Conservation (phyloP, 2,888 invertebrate species). For the Branchipolynoe longqiensis region DNA sequence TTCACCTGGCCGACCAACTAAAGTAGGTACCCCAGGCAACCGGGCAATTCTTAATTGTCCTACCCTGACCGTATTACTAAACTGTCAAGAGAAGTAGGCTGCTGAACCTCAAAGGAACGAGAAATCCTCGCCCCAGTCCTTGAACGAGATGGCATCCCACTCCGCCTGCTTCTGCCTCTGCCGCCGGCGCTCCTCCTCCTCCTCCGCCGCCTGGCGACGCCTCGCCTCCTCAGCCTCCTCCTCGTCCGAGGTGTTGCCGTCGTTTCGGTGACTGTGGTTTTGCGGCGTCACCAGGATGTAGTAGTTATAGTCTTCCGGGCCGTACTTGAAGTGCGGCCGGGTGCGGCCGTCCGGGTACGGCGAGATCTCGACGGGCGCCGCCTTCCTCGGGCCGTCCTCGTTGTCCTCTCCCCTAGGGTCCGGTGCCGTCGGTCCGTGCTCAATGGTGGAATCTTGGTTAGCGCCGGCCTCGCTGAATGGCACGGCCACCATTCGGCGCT, state of each 20-base stretch:
- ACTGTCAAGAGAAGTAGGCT: no score
- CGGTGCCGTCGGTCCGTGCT: not conserved
- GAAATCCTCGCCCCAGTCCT: slow-evolving; percentile 49
- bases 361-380: not conserved
- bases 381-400: not conserved
- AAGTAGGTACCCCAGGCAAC: no score
- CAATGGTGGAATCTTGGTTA: not conserved
- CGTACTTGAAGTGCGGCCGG: slow-evolving; percentile 19
- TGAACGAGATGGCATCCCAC: not conserved
- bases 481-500: not conserved
- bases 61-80: no score
- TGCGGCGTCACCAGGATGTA: slow-evolving; percentile 1
- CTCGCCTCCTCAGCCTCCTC: not conserved
- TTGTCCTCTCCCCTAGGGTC: not conserved
- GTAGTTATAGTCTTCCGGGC: slow-evolving; percentile 20
- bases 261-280: not conserved
- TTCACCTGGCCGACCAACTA: no score
- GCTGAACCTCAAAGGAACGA: slow-evolving; percentile 2
- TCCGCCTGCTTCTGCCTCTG: not conserved
- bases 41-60: no score
- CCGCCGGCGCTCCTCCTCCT: not conserved
- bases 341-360: slow-evolving; percentile 26
- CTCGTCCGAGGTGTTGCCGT: not conserved
- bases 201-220: slow-evolving; percentile 6
- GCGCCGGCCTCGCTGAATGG: not conserved